Evolutionary conservation across 2,888 invertebrate species (phyloP).

Genomic region (Pyralis farinalis): DNA sequence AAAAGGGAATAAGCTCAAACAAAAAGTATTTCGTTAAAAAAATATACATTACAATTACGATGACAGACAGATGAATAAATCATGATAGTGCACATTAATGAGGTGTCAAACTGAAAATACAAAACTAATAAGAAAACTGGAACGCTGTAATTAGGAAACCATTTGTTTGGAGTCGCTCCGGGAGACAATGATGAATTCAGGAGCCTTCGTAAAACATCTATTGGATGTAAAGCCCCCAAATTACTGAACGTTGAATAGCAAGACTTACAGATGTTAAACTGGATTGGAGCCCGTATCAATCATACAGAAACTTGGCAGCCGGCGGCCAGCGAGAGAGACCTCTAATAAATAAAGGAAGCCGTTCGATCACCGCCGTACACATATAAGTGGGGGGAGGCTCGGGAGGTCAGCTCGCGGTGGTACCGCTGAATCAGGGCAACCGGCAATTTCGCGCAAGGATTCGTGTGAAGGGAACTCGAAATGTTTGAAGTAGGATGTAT

Average conservation of each 20-base stretch:
- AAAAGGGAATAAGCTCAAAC: too few relatives aligned
- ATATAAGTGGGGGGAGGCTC: conserved; percentile 5
- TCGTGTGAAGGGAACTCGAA: conserved; percentile 32
- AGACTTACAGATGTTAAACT: conserved; percentile 18
- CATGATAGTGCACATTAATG: too few relatives aligned
- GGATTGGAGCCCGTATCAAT: conserved; percentile 39
- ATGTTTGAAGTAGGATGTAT: conserved; percentile 30
- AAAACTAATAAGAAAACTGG: too few relatives aligned
- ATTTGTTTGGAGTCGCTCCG: conserved; percentile 1
- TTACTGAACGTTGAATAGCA: conserved; percentile 7
- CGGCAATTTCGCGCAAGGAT: conserved; percentile 39
- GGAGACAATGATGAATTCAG: conserved; percentile 15
- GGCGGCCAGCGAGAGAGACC: conserved; percentile 23
- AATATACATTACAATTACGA: too few relatives aligned
- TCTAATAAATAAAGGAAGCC: conserved; percentile 18
- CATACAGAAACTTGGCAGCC: conserved; percentile 31
- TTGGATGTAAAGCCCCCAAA: conserved; percentile 14
- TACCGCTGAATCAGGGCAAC: conserved; percentile 36
- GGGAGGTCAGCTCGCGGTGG: conserved; percentile 23
- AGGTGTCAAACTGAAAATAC: too few relatives aligned
- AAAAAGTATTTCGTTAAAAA: too few relatives aligned
- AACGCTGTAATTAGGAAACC: neutral
- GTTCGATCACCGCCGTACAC: neutral
- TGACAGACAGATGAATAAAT: too few relatives aligned
- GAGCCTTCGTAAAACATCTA: neutral